Percentiles rank a stretch among this genome's conserved stretches.
phyloP scores from a whole-genome alignment of 2,888 invertebrate species.

The Leucophenga maculata region DNA sequence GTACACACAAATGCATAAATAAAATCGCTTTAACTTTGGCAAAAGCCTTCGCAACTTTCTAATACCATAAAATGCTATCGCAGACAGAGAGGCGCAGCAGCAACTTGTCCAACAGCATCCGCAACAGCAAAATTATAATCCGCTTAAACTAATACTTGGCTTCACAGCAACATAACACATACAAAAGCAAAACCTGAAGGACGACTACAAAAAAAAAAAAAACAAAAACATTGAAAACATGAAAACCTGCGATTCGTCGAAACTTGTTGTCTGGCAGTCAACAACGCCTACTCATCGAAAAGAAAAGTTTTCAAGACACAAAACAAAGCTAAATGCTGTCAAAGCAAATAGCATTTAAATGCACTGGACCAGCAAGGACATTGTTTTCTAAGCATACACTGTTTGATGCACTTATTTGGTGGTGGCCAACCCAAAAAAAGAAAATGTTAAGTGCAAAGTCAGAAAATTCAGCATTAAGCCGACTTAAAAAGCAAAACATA shows the following conservation, averaged over 20 bases:
- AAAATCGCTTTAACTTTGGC: too few relatives aligned
- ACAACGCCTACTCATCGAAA: background rate
- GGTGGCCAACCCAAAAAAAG: too few relatives aligned
- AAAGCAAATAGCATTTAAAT: background rate
- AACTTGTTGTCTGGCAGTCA: too few relatives aligned
- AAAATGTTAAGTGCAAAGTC: background rate
- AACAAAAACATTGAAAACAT: background rate
- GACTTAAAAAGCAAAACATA: background rate
- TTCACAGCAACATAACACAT: conserved; percentile 8
- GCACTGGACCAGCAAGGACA: too few relatives aligned
- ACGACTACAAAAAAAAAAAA: background rate
- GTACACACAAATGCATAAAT: too few relatives aligned
- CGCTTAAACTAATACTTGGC: conserved; percentile 23
- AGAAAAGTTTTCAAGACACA: background rate
- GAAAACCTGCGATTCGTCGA: too few relatives aligned
- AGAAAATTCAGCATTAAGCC: background rate
- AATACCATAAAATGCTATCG: too few relatives aligned
- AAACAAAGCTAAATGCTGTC: background rate
- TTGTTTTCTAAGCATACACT: too few relatives aligned
- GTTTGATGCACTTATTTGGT: too few relatives aligned
- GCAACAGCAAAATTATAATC: conserved; percentile 11
- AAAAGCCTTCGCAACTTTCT: too few relatives aligned
- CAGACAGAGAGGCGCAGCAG: background rate
- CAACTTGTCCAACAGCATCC: background rate
- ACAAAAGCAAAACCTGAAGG: background rate